A percentile compares a stretch with the other conserved stretches of the same genome.
Conservation (phyloP, 2,888 invertebrate species). For the Craniophora ligustri region DNA sequence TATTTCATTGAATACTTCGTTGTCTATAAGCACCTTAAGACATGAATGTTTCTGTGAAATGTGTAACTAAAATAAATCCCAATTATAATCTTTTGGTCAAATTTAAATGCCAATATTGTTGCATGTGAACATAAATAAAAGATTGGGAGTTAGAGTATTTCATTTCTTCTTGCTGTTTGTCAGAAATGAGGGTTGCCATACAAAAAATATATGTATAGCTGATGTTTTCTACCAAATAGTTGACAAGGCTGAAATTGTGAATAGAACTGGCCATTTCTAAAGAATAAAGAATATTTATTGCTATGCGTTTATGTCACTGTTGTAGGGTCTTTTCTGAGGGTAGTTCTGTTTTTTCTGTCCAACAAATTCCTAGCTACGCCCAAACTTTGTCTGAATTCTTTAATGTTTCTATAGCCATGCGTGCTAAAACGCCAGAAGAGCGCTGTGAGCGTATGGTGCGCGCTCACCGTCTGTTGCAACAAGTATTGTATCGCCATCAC, state of each 20-base stretch:
- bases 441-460: conserved; percentile 62
- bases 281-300: background rate
- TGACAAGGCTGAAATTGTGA: background rate
- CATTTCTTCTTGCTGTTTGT: background rate
- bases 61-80: background rate
- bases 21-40: background rate
- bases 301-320: background rate
- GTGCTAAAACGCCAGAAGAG: conserved; percentile 55
- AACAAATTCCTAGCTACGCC: background rate
- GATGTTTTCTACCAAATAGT: no score
- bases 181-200: background rate
- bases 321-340: no score
- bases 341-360: background rate
- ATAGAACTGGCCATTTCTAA: no score
- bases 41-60: background rate
- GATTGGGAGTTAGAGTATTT: background rate
- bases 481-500: conserved; percentile 78
- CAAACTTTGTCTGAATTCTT: background rate
- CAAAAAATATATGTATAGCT: background rate
- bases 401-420: conserved; percentile 61
- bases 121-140: background rate
- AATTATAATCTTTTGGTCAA: no score
- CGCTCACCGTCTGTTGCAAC: conserved; percentile 73
- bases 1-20: no score
- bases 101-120: background rate